Conservation (phyloP, 2,797 vertebrate genomes). For the Platalea minor region DNA sequence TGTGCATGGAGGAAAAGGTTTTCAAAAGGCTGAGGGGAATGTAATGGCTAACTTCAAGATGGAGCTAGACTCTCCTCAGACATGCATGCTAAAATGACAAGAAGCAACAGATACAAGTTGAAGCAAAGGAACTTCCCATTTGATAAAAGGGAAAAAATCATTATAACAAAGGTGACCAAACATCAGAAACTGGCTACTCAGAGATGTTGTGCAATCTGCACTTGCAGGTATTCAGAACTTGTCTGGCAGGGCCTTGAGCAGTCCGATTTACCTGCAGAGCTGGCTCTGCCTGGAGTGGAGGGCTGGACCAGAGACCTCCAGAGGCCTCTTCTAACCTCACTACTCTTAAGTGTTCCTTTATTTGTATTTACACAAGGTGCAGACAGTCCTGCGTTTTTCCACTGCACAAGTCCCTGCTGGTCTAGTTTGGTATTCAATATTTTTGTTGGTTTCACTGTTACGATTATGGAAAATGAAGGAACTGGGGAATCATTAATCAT, state of each 20-base stretch:
- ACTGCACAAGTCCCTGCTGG: background rate
- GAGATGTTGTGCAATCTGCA: too few species aligned
- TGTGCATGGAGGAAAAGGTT: background rate
- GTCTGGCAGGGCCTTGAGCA: background rate
- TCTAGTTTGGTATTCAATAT: background rate
- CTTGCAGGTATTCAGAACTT: background rate
- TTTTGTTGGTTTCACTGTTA: background rate
- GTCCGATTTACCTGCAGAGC: background rate
- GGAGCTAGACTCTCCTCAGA: background rate
- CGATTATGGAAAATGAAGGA: background rate
- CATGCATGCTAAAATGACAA: fast-evolving
- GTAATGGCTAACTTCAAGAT: background rate
- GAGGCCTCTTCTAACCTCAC: background rate
- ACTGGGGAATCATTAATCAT: background rate
- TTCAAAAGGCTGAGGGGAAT: background rate
- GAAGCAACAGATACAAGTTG: background rate
- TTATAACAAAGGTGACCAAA: background rate
- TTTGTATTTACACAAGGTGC: too few species aligned
- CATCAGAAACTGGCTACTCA: too few species aligned
- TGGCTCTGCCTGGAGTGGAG: background rate
- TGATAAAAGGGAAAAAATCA: background rate
- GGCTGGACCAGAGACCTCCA: background rate
- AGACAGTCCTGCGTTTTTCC: background rate
- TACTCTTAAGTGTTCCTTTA: fast-evolving
- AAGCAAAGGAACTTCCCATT: background rate